Percentiles rank a stretch among this genome's conserved stretches.
Conservation (phyloP, 1,140 invertebrate genomes). For the Heliconius nattereri region DNA sequence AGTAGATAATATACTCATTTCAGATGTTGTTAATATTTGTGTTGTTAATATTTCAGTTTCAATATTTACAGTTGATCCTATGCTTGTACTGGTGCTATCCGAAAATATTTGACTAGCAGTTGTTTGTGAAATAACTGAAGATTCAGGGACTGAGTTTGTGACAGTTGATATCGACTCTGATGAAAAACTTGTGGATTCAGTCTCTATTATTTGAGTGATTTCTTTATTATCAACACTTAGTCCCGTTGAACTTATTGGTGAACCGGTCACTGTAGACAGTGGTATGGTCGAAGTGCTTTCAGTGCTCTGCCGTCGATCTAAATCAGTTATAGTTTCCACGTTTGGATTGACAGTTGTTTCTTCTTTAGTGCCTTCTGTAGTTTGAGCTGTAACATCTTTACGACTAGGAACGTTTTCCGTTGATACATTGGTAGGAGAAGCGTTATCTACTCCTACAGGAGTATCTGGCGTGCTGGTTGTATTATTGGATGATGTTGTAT, state of each 20-base stretch:
- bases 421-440: slow-evolving; percentile 4
- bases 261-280: slow-evolving; percentile 9
- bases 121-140: neutral
- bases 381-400: slow-evolving; percentile 37
- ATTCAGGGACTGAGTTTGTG: neutral
- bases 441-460: neutral
- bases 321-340: slow-evolving; percentile 49
- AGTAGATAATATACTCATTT: slow-evolving; percentile 15
- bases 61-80: neutral
- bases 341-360: slow-evolving; percentile 61
- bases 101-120: slow-evolving; percentile 38
- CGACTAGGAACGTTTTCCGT: slow-evolving; percentile 43
- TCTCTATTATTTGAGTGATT: slow-evolving; percentile 12
- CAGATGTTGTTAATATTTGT: slow-evolving; percentile 17
- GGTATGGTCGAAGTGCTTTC: slow-evolving; percentile 37
- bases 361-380: slow-evolving; percentile 47
- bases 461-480: slow-evolving; percentile 28
- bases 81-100: slow-evolving; percentile 10
- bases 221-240: slow-evolving; percentile 24
- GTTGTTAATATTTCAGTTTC: slow-evolving; percentile 15
- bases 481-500: slow-evolving; percentile 44
- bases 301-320: slow-evolving; percentile 44
- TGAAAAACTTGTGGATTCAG: slow-evolving; percentile 2
- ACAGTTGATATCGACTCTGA: slow-evolving; percentile 28
- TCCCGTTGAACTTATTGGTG: slow-evolving; percentile 6